phyloP scores from a whole-genome alignment of 1,140 invertebrate genomes.

The Bombus pascuorum region DNA sequence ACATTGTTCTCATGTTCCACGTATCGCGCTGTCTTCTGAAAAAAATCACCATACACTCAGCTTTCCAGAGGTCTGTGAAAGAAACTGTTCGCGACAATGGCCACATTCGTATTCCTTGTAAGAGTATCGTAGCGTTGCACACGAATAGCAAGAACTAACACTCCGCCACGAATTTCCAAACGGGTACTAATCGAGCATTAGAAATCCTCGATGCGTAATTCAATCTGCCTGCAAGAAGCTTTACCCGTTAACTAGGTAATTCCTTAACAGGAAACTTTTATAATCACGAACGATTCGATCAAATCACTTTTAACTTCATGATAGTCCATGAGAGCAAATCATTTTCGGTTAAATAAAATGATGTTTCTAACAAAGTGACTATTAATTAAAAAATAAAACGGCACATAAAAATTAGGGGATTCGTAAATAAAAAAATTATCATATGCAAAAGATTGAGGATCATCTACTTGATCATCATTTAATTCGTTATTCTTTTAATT shows the following conservation, averaged over 20 bases:
- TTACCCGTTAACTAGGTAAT: neutral
- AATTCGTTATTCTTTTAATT: neutral
- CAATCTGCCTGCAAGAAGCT: neutral
- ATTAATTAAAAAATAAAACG: neutral
- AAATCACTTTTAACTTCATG: neutral
- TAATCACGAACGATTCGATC: neutral
- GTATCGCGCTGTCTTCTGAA: neutral
- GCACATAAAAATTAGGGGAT: too few species aligned
- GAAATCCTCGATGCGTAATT: neutral
- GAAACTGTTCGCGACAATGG: conserved; percentile 8
- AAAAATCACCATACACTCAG: conserved; percentile 18
- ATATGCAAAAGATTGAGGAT: neutral
- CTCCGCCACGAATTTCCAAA: conserved; percentile 33
- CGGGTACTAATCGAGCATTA: neutral
- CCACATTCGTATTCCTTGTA: conserved; percentile 43
- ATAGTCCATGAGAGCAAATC: too few species aligned
- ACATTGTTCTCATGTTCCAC: conserved; percentile 3
- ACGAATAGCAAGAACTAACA: neutral
- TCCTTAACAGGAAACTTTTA: neutral
- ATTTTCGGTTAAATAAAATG: neutral
- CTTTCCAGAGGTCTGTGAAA: conserved; percentile 11
- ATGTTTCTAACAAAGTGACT: neutral
- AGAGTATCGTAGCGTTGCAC: conserved; percentile 13
- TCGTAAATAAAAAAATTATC: neutral
- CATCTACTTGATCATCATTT: neutral